These are phyloP conservation scores for Netelia inedita DNA, from an alignment of 2,888 invertebrate genomes.

Conservation along the genomic window DNA sequence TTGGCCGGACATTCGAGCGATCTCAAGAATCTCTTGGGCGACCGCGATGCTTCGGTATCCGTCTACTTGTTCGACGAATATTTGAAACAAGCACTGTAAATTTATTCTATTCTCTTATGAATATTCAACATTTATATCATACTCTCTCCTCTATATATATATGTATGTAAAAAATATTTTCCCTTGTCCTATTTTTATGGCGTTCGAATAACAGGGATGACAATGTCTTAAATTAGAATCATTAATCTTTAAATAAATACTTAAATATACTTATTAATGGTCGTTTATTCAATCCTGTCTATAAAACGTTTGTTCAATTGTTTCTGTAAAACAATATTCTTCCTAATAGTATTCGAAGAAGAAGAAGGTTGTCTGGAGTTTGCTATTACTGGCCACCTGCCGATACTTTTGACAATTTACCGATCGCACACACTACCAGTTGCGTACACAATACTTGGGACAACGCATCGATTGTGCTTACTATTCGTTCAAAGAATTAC, in stretches of 20 bases:
- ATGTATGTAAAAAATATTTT: conserved; percentile 52
- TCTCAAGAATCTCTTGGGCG: conserved; percentile 88
- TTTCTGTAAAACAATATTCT: too few relatives aligned
- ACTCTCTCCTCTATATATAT: conserved; percentile 31
- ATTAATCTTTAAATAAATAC: conserved; percentile 43
- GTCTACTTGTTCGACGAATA: conserved; percentile 92
- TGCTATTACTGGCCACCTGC: too few relatives aligned
- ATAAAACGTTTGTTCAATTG: too few relatives aligned
- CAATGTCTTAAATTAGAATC: conserved; percentile 43
- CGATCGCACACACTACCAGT: too few relatives aligned
- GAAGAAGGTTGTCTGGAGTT: too few relatives aligned
- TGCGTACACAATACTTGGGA: too few relatives aligned
- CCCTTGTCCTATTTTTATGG: conserved; percentile 46
- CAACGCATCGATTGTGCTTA: too few relatives aligned
- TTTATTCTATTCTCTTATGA: conserved; percentile 28
- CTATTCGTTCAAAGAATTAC: too few relatives aligned
- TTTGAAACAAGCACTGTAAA: conserved; percentile 78
- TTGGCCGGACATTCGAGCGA: conserved; percentile 92
- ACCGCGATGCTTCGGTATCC: conserved; percentile 88
- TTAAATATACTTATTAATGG: not conserved
- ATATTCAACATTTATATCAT: conserved; percentile 48
- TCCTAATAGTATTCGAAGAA: too few relatives aligned
- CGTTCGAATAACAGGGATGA: conserved; percentile 32
- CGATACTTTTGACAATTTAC: too few relatives aligned
- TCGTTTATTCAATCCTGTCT: not conserved